A percentile compares a stretch with the other conserved stretches of the same genome.
Conservation (phyloP, 1,140 invertebrate species). For the Brachionus plicatilis region DNA sequence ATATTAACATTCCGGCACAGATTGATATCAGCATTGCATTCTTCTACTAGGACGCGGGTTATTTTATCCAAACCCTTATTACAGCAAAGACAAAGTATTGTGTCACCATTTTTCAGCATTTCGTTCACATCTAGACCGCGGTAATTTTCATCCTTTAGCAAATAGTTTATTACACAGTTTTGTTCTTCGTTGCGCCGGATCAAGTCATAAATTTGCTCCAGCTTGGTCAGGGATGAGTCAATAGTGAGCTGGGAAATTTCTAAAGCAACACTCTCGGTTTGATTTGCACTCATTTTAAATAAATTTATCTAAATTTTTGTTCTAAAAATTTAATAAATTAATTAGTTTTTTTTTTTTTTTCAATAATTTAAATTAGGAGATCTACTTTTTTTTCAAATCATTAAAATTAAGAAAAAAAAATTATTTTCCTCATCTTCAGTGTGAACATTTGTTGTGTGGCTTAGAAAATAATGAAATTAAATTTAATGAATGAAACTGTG, state of each 20-base stretch:
- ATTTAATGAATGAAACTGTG: not conserved
- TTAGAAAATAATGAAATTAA: not conserved
- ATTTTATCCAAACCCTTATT: slow-evolving; percentile 29
- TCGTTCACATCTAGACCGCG: not conserved
- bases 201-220: slow-evolving; percentile 27
- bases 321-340: not conserved
- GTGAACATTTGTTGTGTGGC: not conserved
- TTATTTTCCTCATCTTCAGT: not conserved
- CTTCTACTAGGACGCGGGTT: not conserved
- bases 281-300: not conserved
- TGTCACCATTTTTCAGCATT: slow-evolving; percentile 26
- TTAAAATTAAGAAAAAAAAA: not conserved
- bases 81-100: slow-evolving; percentile 6
- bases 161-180: slow-evolving; percentile 7
- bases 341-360: too few species aligned
- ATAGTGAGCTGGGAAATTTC: not conserved
- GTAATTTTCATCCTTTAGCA: not conserved
- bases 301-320: not conserved
- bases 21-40: slow-evolving; percentile 12
- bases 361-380: not conserved
- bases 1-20: not conserved
- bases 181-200: slow-evolving; percentile 25
- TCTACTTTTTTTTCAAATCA: not conserved
- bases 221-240: not conserved
- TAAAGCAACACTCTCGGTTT: not conserved